A percentile compares a stretch with the other conserved stretches of the same genome.
Evolutionary conservation across 2,888 invertebrate species (phyloP).

Genomic region (Dyspetes luteomarginatus): DNA sequence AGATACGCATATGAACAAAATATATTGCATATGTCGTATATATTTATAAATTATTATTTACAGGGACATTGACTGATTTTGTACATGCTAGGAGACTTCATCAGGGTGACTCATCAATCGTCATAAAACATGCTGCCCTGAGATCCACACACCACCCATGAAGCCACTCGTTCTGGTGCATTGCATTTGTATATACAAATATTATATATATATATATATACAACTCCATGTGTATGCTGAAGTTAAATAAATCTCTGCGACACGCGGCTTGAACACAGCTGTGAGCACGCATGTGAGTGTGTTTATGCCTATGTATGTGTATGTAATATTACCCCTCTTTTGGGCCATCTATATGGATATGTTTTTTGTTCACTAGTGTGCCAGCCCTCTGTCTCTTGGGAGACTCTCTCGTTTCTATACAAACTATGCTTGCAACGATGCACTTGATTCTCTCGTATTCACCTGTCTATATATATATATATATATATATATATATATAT

Average conservation of each 20-base stretch:
- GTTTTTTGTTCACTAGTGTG: neutral
- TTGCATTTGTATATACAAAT: neutral
- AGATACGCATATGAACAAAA: too few relatives aligned
- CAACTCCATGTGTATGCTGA: neutral
- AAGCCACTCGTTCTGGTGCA: slow-evolving; percentile 10
- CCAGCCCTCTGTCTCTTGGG: slow-evolving; percentile 13
- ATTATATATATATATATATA: neutral
- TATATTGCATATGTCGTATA: too few relatives aligned
- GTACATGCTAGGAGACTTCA: neutral
- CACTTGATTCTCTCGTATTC: slow-evolving; percentile 44
- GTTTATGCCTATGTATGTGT: too few relatives aligned
- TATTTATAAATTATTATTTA: too few relatives aligned
- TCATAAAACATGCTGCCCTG: neutral
- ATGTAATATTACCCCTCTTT: too few relatives aligned
- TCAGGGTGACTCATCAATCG: slow-evolving; percentile 51
- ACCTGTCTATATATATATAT: slow-evolving; percentile 40
- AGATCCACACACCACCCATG: slow-evolving; percentile 32
- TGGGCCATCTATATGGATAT: neutral
- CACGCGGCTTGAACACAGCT: slow-evolving; percentile 1
- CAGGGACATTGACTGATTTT: neutral
- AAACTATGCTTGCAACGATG: slow-evolving; percentile 36
- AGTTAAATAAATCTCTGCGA: too few relatives aligned
- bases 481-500: too few relatives aligned
- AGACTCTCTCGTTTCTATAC: slow-evolving; percentile 46
- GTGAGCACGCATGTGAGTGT: slow-evolving; percentile 4